Conservation (phyloP, 2,888 invertebrate genomes). For the Drosophila monieri region DNA sequence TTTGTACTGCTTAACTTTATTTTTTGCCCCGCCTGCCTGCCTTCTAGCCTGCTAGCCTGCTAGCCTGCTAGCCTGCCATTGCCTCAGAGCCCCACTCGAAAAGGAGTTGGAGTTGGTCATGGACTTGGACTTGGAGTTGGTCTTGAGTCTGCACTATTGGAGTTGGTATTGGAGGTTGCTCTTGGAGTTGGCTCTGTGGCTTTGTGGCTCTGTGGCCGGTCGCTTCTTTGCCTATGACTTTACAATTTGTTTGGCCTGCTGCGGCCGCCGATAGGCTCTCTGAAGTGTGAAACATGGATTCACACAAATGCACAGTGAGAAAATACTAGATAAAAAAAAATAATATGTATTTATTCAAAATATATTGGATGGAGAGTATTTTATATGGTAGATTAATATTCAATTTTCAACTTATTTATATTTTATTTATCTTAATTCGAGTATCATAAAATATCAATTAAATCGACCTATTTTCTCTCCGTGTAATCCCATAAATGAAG, state of each 20-base stretch:
- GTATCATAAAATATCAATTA: too few relatives aligned
- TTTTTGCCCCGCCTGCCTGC: slow-evolving; percentile 14
- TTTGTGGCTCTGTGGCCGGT: slow-evolving; percentile 12
- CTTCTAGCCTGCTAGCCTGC: too few relatives aligned
- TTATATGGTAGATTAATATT: too few relatives aligned
- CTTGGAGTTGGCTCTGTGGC: slow-evolving; percentile 20
- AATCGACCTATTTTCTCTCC: not conserved
- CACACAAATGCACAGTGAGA: slow-evolving; percentile 44
- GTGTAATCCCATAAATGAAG: slow-evolving; percentile 25
- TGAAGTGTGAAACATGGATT: slow-evolving; percentile 81
- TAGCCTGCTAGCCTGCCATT: slow-evolving; percentile 2
- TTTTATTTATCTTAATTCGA: too few relatives aligned
- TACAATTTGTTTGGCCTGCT: slow-evolving; percentile 77
- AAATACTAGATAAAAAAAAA: slow-evolving; percentile 3
- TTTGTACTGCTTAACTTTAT: slow-evolving; percentile 78
- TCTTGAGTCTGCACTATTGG: slow-evolving; percentile 14
- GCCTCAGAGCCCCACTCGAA: slow-evolving; percentile 28
- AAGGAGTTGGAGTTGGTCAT: slow-evolving; percentile 38
- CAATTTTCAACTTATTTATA: too few relatives aligned
- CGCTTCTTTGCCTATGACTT: slow-evolving; percentile 69
- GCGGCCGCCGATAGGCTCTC: slow-evolving; percentile 76
- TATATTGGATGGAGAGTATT: too few relatives aligned
- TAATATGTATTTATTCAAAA: too few relatives aligned
- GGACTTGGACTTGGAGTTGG: slow-evolving; percentile 47
- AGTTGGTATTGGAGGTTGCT: slow-evolving; percentile 27